phyloP scores from a whole-genome alignment of 2,888 invertebrate genomes.

The Melanargia galathea region DNA sequence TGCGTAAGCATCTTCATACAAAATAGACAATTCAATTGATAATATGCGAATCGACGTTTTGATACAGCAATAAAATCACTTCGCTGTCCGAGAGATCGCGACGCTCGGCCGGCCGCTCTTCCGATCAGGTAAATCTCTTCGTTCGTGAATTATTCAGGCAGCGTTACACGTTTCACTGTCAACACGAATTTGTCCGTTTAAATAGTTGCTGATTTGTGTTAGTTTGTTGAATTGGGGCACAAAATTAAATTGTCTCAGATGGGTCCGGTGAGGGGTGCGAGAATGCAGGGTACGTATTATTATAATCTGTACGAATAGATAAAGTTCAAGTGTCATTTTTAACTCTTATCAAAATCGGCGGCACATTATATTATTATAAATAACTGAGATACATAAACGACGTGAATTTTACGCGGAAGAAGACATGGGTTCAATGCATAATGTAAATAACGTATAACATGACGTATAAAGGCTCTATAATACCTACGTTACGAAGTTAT shows the following conservation, averaged over 20 bases:
- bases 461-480: neutral
- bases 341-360: neutral
- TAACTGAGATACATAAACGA: too few species aligned
- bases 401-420: neutral
- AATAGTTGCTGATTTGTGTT: slow-evolving; percentile 47
- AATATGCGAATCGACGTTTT: too few species aligned
- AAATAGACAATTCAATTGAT: too few species aligned
- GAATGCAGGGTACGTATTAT: neutral
- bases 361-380: too few species aligned
- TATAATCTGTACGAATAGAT: neutral
- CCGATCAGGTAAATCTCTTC: slow-evolving; percentile 14
- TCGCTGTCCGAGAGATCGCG: neutral
- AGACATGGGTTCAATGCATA: neutral
- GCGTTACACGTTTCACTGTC: slow-evolving; percentile 50
- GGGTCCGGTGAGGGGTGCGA: slow-evolving; percentile 16
- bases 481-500: neutral
- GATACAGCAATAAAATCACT: too few species aligned
- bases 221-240: slow-evolving; percentile 42
- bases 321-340: neutral
- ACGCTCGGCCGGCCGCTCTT: neutral
- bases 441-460: neutral
- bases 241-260: slow-evolving; percentile 39
- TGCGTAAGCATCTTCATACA: too few species aligned
- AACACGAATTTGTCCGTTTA: slow-evolving; percentile 49
- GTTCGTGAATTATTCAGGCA: slow-evolving; percentile 56